Evolutionary conservation across 64 coral and sea anemone genomes (phyloP).

Genomic region (Dendrophyllia cribrosa): DNA sequence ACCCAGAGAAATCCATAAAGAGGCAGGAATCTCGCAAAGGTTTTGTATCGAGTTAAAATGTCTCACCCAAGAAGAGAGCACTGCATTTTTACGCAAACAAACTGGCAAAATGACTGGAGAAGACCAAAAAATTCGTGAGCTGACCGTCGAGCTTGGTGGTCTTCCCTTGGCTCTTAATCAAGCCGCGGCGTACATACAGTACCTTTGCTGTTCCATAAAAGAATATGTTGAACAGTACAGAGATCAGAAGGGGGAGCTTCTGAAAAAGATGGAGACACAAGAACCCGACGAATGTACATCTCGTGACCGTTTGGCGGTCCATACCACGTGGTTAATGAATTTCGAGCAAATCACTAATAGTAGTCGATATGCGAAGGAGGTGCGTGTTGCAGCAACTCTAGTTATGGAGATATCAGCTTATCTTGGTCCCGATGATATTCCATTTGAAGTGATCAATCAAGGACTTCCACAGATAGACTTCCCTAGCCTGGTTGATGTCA

Average conservation of each 20-base stretch:
- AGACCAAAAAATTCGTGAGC: not conserved
- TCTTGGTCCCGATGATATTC: conserved; percentile 85
- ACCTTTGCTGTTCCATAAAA: conserved; percentile 18
- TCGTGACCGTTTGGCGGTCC: conserved; percentile 62
- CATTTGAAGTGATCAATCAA: conserved; percentile 78
- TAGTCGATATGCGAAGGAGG: conserved; percentile 32
- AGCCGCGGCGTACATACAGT: conserved; percentile 65
- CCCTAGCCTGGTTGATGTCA: not conserved
- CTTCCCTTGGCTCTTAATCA: conserved; percentile 81
- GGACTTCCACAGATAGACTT: conserved; percentile 44
- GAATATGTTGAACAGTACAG: conserved; percentile 67
- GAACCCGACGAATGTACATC: conserved; percentile 49
- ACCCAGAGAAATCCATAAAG: conserved; percentile 29
- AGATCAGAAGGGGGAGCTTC: conserved; percentile 39
- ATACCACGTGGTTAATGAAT: conserved; percentile 81
- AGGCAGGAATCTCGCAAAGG: conserved; percentile 35
- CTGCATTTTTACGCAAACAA: conserved; percentile 45
- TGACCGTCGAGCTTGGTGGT: conserved; percentile 61
- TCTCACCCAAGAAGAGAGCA: conserved; percentile 36
- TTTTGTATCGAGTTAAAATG: conserved; percentile 67
- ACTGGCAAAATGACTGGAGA: not conserved
- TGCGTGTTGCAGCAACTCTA: conserved; percentile 53
- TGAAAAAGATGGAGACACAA: conserved; percentile 59
- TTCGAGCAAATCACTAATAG: conserved; percentile 50
- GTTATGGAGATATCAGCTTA: conserved; percentile 72